Conservation (phyloP, 2,797 vertebrate genomes). For the Lepus townsendii region DNA sequence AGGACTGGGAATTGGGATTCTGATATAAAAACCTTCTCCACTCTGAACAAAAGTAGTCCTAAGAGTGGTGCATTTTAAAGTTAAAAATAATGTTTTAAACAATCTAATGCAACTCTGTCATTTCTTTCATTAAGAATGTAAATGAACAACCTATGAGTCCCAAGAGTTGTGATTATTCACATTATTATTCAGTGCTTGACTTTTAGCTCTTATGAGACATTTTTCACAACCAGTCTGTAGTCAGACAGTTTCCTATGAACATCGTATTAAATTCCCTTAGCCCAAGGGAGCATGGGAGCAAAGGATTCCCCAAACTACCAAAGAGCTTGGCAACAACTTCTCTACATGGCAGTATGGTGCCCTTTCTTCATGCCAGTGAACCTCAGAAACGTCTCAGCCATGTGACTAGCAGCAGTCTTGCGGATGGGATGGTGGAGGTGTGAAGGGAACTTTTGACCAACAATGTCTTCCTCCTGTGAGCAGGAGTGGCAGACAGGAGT, state of each 20-base stretch:
- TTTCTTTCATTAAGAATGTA: constrained; percentile 48
- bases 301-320: neutral
- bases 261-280: neutral
- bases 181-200: constrained; percentile 24
- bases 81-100: constrained; percentile 63
- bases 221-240: constrained; percentile 22
- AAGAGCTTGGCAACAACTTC: neutral
- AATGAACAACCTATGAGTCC: neutral
- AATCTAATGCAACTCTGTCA: neutral
- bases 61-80: constrained; percentile 16
- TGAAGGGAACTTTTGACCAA: neutral
- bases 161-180: constrained; percentile 15
- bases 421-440: neutral
- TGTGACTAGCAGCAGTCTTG: neutral
- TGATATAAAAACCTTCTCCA: constrained; percentile 39
- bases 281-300: neutral
- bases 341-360: fast-evolving
- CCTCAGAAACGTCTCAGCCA: neutral
- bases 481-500: neutral
- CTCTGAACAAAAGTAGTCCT: constrained; percentile 51
- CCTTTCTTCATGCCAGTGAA: neutral
- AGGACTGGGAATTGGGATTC: constrained; percentile 38
- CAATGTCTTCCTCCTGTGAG: neutral
- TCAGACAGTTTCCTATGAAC: neutral
- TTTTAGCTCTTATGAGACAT: constrained; percentile 22